Evolutionary conservation across 2,888 invertebrate species (phyloP).

Genomic region (Clunio marinus): DNA sequence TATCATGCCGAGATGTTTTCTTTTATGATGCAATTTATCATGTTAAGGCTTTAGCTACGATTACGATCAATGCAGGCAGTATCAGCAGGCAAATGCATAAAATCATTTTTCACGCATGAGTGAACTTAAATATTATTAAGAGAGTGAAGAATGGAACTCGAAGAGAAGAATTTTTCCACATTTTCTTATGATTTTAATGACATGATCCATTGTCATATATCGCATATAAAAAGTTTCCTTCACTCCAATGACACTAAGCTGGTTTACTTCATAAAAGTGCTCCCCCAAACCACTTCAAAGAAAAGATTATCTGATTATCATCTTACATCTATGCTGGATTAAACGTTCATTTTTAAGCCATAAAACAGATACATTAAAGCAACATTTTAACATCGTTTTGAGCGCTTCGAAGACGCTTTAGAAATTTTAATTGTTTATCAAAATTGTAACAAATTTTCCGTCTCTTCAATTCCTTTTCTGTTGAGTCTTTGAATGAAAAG

Average conservation of each 20-base stretch:
- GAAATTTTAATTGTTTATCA: not conserved
- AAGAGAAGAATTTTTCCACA: not conserved
- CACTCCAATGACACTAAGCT: constrained; percentile 14
- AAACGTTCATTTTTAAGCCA: constrained; percentile 5
- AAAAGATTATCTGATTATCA: too few species aligned
- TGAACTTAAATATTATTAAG: not conserved
- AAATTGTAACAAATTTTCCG: not conserved
- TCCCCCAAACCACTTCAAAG: too few species aligned
- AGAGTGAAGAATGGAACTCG: not conserved
- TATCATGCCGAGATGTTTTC: not conserved
- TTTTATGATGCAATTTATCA: constrained; percentile 26
- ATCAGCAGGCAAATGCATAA: constrained; percentile 3
- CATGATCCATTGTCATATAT: constrained; percentile 10
- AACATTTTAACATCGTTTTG: too few species aligned
- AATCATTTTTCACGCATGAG: not conserved
- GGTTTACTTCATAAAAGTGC: not conserved
- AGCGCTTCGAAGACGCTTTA: not conserved
- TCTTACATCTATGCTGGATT: not conserved
- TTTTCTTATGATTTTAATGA: not conserved
- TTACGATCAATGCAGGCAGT: not conserved
- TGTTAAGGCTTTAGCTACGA: not conserved
- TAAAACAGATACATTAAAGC: not conserved
- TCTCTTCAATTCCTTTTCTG: not conserved
- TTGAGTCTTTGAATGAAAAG: not conserved
- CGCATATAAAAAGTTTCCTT: not conserved